These are phyloP conservation scores for Dynastes grantii DNA, from an alignment of 2,888 invertebrate species.

Conservation along the genomic window DNA sequence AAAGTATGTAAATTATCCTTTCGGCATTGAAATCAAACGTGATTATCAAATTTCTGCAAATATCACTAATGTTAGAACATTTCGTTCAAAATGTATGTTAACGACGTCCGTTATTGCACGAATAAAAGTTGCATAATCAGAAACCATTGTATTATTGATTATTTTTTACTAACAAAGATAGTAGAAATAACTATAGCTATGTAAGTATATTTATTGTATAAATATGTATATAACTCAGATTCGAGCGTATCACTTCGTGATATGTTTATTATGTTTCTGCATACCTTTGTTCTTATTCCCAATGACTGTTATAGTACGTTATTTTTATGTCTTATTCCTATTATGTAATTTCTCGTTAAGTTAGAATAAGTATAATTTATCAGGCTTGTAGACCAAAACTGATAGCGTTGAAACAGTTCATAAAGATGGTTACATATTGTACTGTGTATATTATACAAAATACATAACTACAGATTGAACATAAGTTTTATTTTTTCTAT, in stretches of 20 bases:
- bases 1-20: conserved; percentile 32
- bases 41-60: conserved; percentile 41
- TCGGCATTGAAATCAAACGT: conserved; percentile 35
- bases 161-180: conserved; percentile 37
- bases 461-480: conserved; percentile 67
- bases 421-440: conserved; percentile 69
- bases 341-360: conserved; percentile 60
- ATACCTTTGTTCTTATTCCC: conserved; percentile 34
- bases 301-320: conserved; percentile 59
- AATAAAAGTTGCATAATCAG: conserved; percentile 46
- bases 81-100: conserved; percentile 43
- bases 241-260: conserved; percentile 24
- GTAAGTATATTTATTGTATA: conserved; percentile 31
- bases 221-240: conserved; percentile 41
- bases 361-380: conserved; percentile 62
- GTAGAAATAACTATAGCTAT: conserved; percentile 22
- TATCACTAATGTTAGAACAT: conserved; percentile 35
- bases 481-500: conserved; percentile 29
- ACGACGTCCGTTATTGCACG: conserved; percentile 34
- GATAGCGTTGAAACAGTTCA: conserved; percentile 65
- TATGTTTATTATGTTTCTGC: conserved; percentile 12
- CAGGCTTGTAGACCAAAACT: conserved; percentile 68
- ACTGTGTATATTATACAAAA: conserved; percentile 70
- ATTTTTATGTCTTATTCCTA: conserved; percentile 60
- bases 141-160: conserved; percentile 41